Percentiles rank a stretch among this genome's conserved stretches.
Conservation (phyloP, 2,888 invertebrate species). For the Sceliomorpha sp. region DNA sequence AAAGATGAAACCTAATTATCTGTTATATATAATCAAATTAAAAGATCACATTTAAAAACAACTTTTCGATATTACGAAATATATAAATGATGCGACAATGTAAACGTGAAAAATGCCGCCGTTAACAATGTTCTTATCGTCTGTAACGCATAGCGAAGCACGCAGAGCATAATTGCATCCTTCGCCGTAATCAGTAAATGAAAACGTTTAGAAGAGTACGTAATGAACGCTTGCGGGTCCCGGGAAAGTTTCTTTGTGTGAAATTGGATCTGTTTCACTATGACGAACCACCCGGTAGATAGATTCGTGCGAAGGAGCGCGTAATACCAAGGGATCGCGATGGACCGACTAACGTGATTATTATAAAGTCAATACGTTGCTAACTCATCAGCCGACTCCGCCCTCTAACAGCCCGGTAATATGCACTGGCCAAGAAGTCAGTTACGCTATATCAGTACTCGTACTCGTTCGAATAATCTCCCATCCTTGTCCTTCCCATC, state of each 20-base stretch:
- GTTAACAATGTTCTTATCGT: too few species aligned
- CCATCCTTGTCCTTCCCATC: slow-evolving; percentile 6
- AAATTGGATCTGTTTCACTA: slow-evolving; percentile 46
- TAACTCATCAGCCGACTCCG: slow-evolving; percentile 80
- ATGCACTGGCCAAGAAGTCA: slow-evolving; percentile 78
- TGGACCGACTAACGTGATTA: slow-evolving; percentile 78
- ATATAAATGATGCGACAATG: too few species aligned
- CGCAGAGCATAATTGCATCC: too few species aligned
- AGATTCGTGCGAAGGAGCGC: slow-evolving; percentile 59
- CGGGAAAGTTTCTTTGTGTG: background rate
- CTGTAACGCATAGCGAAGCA: too few species aligned
- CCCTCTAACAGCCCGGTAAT: slow-evolving; percentile 80
- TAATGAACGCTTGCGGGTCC: too few species aligned
- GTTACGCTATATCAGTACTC: slow-evolving; percentile 73
- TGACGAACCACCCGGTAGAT: slow-evolving; percentile 58
- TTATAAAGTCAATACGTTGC: slow-evolving; percentile 81
- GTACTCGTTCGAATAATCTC: slow-evolving; percentile 46
- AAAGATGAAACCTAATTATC: too few species aligned
- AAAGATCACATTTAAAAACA: too few species aligned
- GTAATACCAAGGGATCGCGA: slow-evolving; percentile 58
- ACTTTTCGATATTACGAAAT: too few species aligned
- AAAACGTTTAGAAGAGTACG: too few species aligned
- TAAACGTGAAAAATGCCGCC: too few species aligned
- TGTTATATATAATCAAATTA: too few species aligned
- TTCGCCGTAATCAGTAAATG: too few species aligned